Evolutionary conservation across 2,797 vertebrate species (phyloP).

Genomic region (Phyllotis vaccarum): DNA sequence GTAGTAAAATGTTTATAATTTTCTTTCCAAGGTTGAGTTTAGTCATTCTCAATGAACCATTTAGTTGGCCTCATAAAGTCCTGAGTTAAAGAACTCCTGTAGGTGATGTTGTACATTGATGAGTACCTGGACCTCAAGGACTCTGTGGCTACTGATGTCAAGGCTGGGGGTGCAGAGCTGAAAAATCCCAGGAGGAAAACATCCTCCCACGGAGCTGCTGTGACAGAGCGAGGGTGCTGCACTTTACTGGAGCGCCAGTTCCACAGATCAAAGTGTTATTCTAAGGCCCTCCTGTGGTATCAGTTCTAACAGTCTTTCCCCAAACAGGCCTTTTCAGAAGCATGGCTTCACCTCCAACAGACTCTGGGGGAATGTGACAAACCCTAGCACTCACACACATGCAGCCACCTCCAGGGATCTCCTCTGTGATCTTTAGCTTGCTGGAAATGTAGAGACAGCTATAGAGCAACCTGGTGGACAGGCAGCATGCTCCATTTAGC

Average conservation of each 20-base stretch:
- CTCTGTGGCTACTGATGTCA: conserved; percentile 11
- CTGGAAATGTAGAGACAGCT: background rate
- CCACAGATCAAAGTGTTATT: background rate
- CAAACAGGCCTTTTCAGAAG: background rate
- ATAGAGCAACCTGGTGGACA: background rate
- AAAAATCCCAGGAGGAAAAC: background rate
- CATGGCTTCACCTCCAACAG: background rate
- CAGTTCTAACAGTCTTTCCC: background rate
- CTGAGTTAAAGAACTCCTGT: conserved; percentile 62
- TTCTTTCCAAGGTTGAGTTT: conserved; percentile 82
- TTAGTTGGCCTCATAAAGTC: conserved; percentile 77
- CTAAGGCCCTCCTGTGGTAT: background rate
- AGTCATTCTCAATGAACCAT: conserved; percentile 82
- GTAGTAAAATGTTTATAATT: conserved; percentile 84
- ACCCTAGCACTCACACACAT: background rate
- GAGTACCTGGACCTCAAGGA: conserved; percentile 9
- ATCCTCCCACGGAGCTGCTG: background rate
- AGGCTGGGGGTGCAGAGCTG: background rate
- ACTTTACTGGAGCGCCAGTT: accelerated
- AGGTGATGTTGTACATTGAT: conserved; percentile 49
- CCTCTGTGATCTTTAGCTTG: background rate
- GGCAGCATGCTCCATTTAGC: no score
- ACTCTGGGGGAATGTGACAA: no score
- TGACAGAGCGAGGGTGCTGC: background rate
- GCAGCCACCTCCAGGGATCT: background rate